Percentiles rank a stretch among this genome's conserved stretches.
Evolutionary conservation across 2,797 vertebrate species (phyloP).

Genomic region (Epinephelus awoara): DNA sequence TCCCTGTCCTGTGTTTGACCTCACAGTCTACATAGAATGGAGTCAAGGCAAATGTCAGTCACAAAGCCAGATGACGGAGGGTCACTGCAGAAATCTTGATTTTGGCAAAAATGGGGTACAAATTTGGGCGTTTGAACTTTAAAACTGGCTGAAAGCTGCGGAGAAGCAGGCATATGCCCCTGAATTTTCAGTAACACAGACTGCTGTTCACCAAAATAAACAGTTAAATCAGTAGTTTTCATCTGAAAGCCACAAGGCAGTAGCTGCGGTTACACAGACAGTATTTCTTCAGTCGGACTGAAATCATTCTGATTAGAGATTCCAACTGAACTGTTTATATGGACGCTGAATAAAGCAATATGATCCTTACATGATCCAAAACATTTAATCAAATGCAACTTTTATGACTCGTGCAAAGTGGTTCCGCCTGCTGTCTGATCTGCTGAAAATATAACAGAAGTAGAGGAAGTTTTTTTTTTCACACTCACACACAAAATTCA

Average conservation of each 20-base stretch:
- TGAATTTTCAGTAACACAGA: neutral
- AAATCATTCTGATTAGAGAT: too few relatives aligned
- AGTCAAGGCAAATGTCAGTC: conserved; percentile 23
- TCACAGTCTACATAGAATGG: conserved; percentile 34
- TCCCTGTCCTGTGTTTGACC: conserved; percentile 56
- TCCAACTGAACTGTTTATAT: too few relatives aligned
- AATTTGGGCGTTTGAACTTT: neutral
- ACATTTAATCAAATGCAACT: too few relatives aligned
- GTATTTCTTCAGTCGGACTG: too few relatives aligned
- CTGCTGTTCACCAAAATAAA: conserved; percentile 12
- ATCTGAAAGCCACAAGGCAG: conserved; percentile 1
- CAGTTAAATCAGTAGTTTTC: conserved; percentile 5
- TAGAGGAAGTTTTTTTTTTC: too few relatives aligned
- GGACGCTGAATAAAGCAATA: too few relatives aligned
- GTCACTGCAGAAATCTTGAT: neutral
- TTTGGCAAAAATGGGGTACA: neutral
- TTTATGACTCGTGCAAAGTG: too few relatives aligned
- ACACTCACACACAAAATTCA: too few relatives aligned
- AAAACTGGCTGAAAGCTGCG: neutral
- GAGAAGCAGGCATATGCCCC: neutral
- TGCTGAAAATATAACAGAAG: too few relatives aligned
- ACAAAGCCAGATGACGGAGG: neutral
- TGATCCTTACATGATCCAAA: too few relatives aligned
- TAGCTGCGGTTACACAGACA: too few relatives aligned
- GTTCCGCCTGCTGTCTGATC: too few relatives aligned